Conservation (phyloP, 2,113 vertebrate genomes). For the Onychostruthus taczanowskii region DNA sequence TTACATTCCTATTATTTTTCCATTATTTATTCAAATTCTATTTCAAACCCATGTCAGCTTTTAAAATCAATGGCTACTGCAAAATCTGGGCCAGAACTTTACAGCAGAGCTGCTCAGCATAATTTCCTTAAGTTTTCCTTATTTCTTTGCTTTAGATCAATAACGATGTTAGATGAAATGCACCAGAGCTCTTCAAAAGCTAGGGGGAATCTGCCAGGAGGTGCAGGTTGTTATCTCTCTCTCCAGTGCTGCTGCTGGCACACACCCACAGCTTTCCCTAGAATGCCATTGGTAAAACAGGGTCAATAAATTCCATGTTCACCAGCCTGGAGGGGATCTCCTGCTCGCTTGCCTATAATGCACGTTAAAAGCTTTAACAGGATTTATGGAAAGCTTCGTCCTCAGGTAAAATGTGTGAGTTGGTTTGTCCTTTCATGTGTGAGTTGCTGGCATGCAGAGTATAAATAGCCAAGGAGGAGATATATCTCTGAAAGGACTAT, state of each 20-base stretch:
- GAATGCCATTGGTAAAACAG: background rate
- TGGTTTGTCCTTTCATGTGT: background rate
- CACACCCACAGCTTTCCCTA: background rate
- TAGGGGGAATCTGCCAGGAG: background rate
- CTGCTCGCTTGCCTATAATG: background rate
- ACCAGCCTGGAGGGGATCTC: background rate
- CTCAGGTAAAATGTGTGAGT: background rate
- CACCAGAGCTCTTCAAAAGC: background rate
- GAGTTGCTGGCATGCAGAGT: background rate
- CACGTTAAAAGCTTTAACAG: background rate
- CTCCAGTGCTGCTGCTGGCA: background rate
- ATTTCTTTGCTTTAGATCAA: background rate
- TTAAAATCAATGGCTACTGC: background rate
- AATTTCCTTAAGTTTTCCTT: background rate
- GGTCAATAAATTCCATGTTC: background rate
- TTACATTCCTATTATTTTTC: background rate
- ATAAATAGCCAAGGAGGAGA: background rate
- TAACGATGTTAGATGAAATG: background rate
- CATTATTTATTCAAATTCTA: background rate
- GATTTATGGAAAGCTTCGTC: background rate
- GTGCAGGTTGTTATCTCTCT: background rate
- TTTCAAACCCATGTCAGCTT: background rate
- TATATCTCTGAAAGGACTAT: background rate
- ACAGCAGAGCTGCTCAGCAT: background rate
- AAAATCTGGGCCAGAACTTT: background rate